Evolutionary conservation across 2,888 invertebrate species (phyloP), one percentile per base, ranked within the genome.

Genomic region (Caenorhabditis wallacei): DNA sequence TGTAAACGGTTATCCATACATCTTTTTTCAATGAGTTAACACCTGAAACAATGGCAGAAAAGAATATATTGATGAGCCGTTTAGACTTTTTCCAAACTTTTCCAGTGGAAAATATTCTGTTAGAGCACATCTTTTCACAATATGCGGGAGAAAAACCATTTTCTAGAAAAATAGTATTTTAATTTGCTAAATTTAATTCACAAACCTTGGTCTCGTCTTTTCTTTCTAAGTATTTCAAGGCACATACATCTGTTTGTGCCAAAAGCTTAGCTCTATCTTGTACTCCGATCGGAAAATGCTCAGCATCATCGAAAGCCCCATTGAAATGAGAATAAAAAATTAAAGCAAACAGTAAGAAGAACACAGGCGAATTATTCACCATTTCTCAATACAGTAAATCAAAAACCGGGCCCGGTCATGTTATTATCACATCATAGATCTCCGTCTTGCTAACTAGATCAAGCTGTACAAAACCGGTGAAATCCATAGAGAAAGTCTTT

Each of bases 291-390:
- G 76, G 69, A 24, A 22, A 11, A 26, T 69, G 68, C 22, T 76
- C 69, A 10, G 61, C 51, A 53, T 35, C 59, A 40, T 68, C 46
- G 18, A 68, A 76, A n/a, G 59, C 43, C 4, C 53, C 18, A 43
- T 66, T 75, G 40, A 76, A 59, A 20, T 76, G 76, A 1, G 61
- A 69, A 40, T 69, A 76, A n/a, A 76, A 69, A 26, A 76, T 40
- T 10, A 76, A 16, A 18, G 76, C 59, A n/a, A 76, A 76, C 16
- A 76, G 2, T 24, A 76, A 35, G 26, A 76, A 54, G 16, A n/a
- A 35, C 5, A 76, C 10, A 35, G 76, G 61, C 16, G 76, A 76
- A 40, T 69, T 26, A 37, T 76, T 18, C 43, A 76, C 59, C 26
- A 20, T 26, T 8, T 48, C 18, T 35, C 37, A 35, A 24, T n/a